These are phyloP conservation scores for Alosa sapidissima DNA, from an alignment of 2,797 vertebrate genomes.

Conservation along the genomic window DNA sequence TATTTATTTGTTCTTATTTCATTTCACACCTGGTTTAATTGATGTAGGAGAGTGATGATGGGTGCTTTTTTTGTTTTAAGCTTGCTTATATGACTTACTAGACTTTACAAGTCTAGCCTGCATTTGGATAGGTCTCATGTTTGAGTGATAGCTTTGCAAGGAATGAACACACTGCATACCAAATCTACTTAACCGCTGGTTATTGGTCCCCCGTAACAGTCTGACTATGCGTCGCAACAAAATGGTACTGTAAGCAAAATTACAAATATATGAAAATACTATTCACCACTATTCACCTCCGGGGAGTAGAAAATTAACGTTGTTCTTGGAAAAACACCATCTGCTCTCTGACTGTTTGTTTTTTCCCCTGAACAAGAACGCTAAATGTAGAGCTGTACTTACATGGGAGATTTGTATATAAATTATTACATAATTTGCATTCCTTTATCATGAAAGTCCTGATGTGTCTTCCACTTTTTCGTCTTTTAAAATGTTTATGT, in stretches of 20 bases:
- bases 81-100: background rate
- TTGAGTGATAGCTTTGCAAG: background rate
- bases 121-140: background rate
- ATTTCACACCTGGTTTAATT: background rate
- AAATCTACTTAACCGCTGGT: background rate
- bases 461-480: background rate
- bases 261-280: background rate
- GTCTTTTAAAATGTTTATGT: background rate
- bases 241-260: background rate
- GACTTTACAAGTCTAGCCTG: background rate
- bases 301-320: background rate
- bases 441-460: background rate
- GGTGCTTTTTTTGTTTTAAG: background rate
- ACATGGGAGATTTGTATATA: background rate
- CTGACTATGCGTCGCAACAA: background rate
- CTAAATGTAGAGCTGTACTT: background rate
- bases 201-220: background rate
- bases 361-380: background rate
- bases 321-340: background rate
- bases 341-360: background rate
- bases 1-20: background rate
- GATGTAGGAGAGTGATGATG: background rate
- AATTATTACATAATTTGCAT: background rate
- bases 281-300: background rate
- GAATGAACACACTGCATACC: background rate